Evolutionary conservation across 1,140 invertebrate species (phyloP), one percentile per base, ranked within the genome.

Genomic region (Eubasilissa regina): DNA sequence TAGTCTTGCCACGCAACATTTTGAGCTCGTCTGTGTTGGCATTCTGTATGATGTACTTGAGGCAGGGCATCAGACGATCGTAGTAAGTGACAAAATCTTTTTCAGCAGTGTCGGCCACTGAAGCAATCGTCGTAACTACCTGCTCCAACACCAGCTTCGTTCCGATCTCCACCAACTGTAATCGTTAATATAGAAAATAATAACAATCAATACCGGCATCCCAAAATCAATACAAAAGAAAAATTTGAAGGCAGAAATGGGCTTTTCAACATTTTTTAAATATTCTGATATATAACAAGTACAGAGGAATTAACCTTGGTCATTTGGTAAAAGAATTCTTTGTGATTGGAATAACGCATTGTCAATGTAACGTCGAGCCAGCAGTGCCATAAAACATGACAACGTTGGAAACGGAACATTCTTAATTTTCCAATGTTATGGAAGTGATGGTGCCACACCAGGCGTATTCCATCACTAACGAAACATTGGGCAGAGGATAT

Each of bases 41-140:
- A 89, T 99, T 97, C 85, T 97, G 92, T 83, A 99, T 98, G 55
- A 99, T 99, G 85, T 97, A 99, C 87, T 99, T 99, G 35, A 99
- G 91, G 86, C 95, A 97, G 0, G 97, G 97, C 94, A 99, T 98
- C 80, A 99, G 90, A 47, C 95, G 92, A 84, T 95, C 93, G 81
- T 95, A 96, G 85, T 95, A 95, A 0, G 87, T 84, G 4, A 95
- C 92, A 88, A 99, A 99, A 84, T 99, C 97, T 84, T 98, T 97
- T 87, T 99, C 97, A 6, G 97, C 96, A 0, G 98, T 98, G 87
- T 99, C 98, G n/a, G 99, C 99, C 8, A 99, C 96, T 6, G 98
- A 99, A 8, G 99, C 98, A 66, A 99, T 96, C 9, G 98, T 99
- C 0, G 99, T 99, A 0, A 99, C 97, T 53, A 93, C 95, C 89